Percentiles rank a stretch among this genome's conserved stretches.
phyloP scores from a whole-genome alignment of 2,113 vertebrate species.

The Synchiropus splendidus region DNA sequence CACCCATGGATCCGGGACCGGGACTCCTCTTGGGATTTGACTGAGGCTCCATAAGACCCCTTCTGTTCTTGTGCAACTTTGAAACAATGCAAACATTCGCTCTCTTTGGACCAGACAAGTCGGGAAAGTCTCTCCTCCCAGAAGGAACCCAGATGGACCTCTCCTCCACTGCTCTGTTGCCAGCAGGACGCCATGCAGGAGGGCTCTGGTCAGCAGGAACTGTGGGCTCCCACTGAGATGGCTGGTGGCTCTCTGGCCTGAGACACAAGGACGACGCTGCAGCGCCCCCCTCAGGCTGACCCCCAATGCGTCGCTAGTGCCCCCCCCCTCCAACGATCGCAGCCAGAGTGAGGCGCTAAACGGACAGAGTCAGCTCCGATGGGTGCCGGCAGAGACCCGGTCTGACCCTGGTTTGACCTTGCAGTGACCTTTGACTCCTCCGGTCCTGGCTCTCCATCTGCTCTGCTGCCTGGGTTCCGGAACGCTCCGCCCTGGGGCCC shows the following conservation, averaged over 20 bases:
- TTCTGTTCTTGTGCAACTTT: conserved; percentile 1
- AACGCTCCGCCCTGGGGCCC: conserved; percentile 66
- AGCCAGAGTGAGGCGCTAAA: conserved; percentile 12
- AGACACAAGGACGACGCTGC: background rate
- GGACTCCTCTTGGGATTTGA: too few species aligned
- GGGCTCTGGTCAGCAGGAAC: background rate
- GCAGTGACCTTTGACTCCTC: conserved; percentile 61
- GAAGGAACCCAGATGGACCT: conserved; percentile 18
- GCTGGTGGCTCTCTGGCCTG: background rate
- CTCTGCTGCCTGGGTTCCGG: conserved; percentile 70
- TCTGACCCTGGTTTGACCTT: conserved; percentile 63
- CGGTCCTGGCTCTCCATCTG: conserved; percentile 70
- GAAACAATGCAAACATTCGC: conserved; percentile 16
- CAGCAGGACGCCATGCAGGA: conserved; percentile 17
- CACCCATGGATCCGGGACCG: too few species aligned
- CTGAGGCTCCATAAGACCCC: too few species aligned
- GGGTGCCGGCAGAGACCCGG: conserved; percentile 59
- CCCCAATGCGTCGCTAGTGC: conserved; percentile 22
- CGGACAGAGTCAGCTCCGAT: conserved; percentile 43
- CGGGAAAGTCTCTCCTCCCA: conserved; percentile 6
- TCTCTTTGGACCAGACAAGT: conserved; percentile 18
- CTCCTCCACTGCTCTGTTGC: conserved; percentile 17
- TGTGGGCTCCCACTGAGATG: conserved; percentile 18
- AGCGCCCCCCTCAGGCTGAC: conserved; percentile 8
- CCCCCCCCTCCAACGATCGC: conserved; percentile 1